A percentile compares a stretch with the other conserved stretches of the same genome.
phyloP scores from a whole-genome alignment of 2,113 vertebrate genomes.

The Oryzias javanicus region DNA sequence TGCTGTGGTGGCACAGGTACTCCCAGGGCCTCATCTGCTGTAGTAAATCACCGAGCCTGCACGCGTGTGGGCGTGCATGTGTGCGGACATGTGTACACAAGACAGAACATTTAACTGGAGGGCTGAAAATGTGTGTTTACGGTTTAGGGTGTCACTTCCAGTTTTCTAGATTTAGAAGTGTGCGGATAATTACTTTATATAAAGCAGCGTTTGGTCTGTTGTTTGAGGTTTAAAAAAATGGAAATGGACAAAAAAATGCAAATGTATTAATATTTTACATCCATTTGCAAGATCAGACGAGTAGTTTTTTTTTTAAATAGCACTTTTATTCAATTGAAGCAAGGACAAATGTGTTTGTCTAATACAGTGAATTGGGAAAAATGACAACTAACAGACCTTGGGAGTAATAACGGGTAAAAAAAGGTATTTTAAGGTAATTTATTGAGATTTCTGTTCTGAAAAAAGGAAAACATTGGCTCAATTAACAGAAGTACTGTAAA shows the following conservation, averaged over 20 bases:
- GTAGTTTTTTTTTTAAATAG: too few relatives aligned
- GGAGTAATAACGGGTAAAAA: too few relatives aligned
- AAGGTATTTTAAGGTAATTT: background rate
- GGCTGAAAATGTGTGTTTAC: constrained; percentile 28
- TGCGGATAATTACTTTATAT: constrained; percentile 1
- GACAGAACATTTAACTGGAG: constrained; percentile 27
- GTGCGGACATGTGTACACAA: constrained; percentile 12
- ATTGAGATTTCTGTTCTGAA: background rate
- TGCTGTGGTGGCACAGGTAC: constrained; percentile 59
- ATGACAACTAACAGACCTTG: too few relatives aligned
- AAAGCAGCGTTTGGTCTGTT: background rate
- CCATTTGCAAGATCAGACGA: too few relatives aligned
- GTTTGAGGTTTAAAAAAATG: background rate
- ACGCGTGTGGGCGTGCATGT: constrained; percentile 19
- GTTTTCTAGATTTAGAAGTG: constrained; percentile 11
- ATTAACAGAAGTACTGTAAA: too few relatives aligned
- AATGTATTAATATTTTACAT: too few relatives aligned
- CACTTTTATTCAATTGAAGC: too few relatives aligned
- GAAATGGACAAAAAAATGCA: too few relatives aligned
- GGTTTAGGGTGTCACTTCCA: constrained; percentile 1
- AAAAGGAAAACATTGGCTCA: too few relatives aligned
- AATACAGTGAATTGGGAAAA: constrained; percentile 25
- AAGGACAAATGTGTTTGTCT: constrained; percentile 33
- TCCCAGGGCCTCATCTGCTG: constrained; percentile 64
- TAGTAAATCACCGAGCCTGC: constrained; percentile 58